Evolutionary conservation across 2,113 vertebrate species (phyloP).

Genomic region (Probosciger aterrimus): DNA sequence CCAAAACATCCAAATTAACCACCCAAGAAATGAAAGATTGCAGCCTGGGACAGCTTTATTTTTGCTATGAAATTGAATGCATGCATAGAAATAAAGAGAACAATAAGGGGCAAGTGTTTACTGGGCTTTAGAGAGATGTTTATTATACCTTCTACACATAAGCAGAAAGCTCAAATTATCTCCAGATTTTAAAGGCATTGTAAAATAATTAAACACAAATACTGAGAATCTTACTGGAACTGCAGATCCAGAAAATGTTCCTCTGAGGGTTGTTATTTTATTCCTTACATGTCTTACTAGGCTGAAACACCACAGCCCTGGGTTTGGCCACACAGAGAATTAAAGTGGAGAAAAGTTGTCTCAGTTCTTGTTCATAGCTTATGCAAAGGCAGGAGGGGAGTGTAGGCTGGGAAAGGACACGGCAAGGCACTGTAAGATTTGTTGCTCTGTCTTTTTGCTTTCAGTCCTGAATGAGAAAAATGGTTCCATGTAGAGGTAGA

Average conservation of each 20-base stretch:
- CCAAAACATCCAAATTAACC: constrained; percentile 26
- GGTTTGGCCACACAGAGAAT: background rate
- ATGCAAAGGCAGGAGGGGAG: background rate
- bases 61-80: constrained; percentile 66
- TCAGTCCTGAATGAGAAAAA: background rate
- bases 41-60: constrained; percentile 52
- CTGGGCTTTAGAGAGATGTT: constrained; percentile 52
- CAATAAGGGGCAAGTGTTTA: constrained; percentile 53
- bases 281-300: background rate
- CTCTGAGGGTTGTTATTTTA: constrained; percentile 28
- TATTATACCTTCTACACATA: constrained; percentile 49
- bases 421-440: background rate
- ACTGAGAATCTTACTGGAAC: constrained; percentile 41
- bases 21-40: constrained; percentile 57
- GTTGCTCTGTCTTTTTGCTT: background rate
- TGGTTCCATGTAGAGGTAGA: background rate
- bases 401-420: background rate
- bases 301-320: background rate
- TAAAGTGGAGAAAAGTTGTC: background rate
- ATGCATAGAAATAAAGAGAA: constrained; percentile 61
- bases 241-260: constrained; percentile 37
- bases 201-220: constrained; percentile 50
- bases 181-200: constrained; percentile 63
- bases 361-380: background rate
- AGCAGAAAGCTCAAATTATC: constrained; percentile 63